These are phyloP conservation scores for Phoebastria nigripes DNA, from an alignment of 2,797 vertebrate species.

Conservation along the genomic window DNA sequence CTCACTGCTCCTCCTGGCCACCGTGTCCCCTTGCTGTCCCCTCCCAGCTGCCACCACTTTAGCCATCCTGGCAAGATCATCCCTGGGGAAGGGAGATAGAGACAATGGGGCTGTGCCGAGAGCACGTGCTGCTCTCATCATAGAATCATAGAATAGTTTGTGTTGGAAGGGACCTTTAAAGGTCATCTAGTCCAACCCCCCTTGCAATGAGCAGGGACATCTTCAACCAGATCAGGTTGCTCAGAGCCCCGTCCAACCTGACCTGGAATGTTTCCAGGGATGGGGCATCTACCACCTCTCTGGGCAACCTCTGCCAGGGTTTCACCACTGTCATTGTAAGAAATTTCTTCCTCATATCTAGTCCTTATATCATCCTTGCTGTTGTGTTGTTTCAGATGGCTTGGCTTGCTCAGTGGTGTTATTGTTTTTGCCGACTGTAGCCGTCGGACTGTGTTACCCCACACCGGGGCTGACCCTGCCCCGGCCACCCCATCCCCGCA, in stretches of 20 bases:
- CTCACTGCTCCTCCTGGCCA: background rate
- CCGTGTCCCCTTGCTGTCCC: background rate
- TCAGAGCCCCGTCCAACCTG: background rate
- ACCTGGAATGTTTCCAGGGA: background rate
- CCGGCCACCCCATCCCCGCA: background rate
- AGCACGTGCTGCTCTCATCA: background rate
- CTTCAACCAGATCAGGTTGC: background rate
- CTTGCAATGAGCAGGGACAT: background rate
- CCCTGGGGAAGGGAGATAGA: background rate
- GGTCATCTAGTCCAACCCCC: background rate
- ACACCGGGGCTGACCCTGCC: background rate
- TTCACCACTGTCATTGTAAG: background rate
- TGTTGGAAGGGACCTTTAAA: background rate
- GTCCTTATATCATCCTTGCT: background rate
- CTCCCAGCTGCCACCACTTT: background rate
- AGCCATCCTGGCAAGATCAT: background rate
- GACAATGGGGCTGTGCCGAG: fast-evolving
- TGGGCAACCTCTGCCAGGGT: background rate
- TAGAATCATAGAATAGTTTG: background rate
- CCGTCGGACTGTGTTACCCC: background rate
- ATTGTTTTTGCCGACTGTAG: background rate
- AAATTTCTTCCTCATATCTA: background rate
- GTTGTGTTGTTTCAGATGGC: fast-evolving
- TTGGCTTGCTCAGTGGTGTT: background rate
- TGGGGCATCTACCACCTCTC: background rate